phyloP scores from a whole-genome alignment of 30 jellyfish, hydroid and myxozoan species.

The Hydractinia symbiolongicarpus region DNA sequence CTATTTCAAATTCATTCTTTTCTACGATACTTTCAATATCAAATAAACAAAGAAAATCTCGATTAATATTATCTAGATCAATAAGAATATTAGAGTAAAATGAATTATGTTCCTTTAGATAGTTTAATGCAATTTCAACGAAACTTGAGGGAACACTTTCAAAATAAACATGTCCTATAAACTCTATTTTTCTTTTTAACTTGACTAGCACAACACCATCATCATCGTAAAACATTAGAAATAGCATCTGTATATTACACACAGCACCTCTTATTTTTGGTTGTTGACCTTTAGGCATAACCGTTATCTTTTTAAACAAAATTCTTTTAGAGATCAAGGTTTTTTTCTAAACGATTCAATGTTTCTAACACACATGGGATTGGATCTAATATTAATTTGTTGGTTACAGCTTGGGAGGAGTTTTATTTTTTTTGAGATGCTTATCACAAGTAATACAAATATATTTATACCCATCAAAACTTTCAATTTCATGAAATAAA shows the following conservation, averaged over 20 bases:
- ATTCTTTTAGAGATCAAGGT: slow-evolving; percentile 15
- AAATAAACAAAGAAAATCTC: too few species aligned
- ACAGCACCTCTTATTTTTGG: slow-evolving; percentile 29
- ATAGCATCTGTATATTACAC: slow-evolving; percentile 14
- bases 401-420: slow-evolving; percentile 32
- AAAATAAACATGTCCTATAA: slow-evolving; percentile 22
- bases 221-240: neutral
- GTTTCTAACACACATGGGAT: neutral
- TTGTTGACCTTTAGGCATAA: slow-evolving; percentile 32
- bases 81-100: neutral
- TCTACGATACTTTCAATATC: too few species aligned
- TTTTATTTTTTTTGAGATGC: slow-evolving; percentile 8
- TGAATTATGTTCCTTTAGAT: slow-evolving; percentile 13
- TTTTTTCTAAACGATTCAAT: neutral
- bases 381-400: neutral
- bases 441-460: slow-evolving; percentile 21
- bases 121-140: slow-evolving; percentile 3
- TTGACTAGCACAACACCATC: slow-evolving; percentile 15
- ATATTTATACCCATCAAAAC: neutral
- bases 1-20: too few species aligned
- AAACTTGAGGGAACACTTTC: slow-evolving; percentile 21
- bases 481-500: neutral
- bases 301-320: slow-evolving; percentile 6
- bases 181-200: slow-evolving; percentile 17
- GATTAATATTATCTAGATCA: too few species aligned